Conservation (phyloP, 2,797 vertebrate genomes). For the Paguma larvata region DNA sequence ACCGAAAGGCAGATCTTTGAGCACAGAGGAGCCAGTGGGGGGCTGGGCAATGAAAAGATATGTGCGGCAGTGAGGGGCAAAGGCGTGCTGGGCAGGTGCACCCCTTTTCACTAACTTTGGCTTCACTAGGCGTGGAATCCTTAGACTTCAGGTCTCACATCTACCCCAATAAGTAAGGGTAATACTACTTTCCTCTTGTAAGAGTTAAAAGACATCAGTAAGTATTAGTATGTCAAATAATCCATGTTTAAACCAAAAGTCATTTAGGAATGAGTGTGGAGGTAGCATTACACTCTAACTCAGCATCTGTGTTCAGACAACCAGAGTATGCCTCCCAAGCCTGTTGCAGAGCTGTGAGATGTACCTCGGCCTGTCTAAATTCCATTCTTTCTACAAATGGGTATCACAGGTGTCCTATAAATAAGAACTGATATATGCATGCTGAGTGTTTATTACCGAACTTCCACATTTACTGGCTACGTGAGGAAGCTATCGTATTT, state of each 20-base stretch:
- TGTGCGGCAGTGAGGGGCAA: neutral
- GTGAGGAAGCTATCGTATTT: neutral
- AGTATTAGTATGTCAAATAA: neutral
- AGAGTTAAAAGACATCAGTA: neutral
- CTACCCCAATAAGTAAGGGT: no score
- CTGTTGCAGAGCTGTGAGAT: neutral
- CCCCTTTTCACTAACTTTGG: neutral
- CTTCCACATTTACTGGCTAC: neutral
- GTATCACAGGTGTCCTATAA: neutral
- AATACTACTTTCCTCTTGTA: neutral
- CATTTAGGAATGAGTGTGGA: no score
- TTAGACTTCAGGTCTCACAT: neutral
- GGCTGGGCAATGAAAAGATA: neutral
- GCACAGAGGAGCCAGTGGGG: neutral
- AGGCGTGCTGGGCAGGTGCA: fast-evolving
- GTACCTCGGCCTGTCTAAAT: neutral
- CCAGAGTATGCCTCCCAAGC: no score
- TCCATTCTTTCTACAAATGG: neutral
- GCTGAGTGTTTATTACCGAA: neutral
- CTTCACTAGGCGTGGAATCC: neutral
- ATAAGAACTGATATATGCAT: neutral
- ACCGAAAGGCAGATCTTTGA: neutral
- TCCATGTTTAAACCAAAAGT: neutral
- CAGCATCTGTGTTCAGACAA: no score
- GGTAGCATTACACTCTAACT: neutral